Conservation (phyloP, 1,140 invertebrate species). For the Polypedilum pembai region DNA sequence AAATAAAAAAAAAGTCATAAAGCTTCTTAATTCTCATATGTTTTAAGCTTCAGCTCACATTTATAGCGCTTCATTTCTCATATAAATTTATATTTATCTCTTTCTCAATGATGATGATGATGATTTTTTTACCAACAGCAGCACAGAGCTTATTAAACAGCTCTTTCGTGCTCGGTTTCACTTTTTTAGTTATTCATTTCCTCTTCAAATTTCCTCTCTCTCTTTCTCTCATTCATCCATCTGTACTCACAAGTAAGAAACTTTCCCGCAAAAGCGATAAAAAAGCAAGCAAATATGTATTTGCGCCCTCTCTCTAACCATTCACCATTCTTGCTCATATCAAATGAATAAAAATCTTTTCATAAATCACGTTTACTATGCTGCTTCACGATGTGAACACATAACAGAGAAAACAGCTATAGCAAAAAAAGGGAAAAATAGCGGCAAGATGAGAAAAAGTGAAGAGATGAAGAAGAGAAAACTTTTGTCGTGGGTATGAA, state of each 20-base stretch:
- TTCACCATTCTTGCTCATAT: background rate
- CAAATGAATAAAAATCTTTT: background rate
- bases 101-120: background rate
- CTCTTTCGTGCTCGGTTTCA: slow-evolving; percentile 9
- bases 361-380: background rate
- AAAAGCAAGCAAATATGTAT: background rate
- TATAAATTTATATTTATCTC: background rate
- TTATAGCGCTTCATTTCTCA: background rate
- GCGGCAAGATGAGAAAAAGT: too few relatives aligned
- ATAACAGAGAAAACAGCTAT: background rate
- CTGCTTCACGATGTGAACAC: background rate
- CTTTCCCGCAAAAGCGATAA: background rate
- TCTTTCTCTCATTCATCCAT: background rate
- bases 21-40: background rate
- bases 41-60: background rate
- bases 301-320: background rate
- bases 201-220: slow-evolving; percentile 2
- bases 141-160: background rate
- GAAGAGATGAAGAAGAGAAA: background rate
- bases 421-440: background rate
- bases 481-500: background rate
- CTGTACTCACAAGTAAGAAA: too few relatives aligned
- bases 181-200: slow-evolving; percentile 19
- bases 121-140: background rate
- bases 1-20: too few relatives aligned